phyloP scores from a whole-genome alignment of 2,113 vertebrate genomes.

The Pelmatolapia mariae region DNA sequence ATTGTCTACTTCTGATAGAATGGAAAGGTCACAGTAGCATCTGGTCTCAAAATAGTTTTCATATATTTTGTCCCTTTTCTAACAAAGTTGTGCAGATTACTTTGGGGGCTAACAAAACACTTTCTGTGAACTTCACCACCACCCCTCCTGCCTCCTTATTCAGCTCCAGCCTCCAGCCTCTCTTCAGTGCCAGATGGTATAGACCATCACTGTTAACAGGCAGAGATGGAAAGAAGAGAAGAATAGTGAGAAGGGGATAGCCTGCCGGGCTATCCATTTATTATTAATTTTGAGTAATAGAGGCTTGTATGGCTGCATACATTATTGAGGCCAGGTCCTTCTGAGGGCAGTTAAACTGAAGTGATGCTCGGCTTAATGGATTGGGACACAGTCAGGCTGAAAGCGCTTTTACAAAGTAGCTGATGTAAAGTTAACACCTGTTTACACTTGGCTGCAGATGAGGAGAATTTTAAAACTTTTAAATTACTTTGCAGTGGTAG shows the following conservation, averaged over 20 bases:
- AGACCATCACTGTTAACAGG: slow-evolving; percentile 36
- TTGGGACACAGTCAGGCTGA: slow-evolving; percentile 25
- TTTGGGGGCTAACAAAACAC: not conserved
- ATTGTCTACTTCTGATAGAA: slow-evolving; percentile 12
- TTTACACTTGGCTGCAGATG: not conserved
- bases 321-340: slow-evolving; percentile 58
- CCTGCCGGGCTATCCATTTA: slow-evolving; percentile 37
- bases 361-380: slow-evolving; percentile 55
- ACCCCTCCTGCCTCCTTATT: not conserved
- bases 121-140: slow-evolving; percentile 7
- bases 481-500: not conserved
- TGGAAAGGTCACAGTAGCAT: slow-evolving; percentile 29
- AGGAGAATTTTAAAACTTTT: not conserved
- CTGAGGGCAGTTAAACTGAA: slow-evolving; percentile 55
- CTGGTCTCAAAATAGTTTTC: slow-evolving; percentile 11
- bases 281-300: slow-evolving; percentile 68
- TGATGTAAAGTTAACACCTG: slow-evolving; percentile 31
- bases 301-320: slow-evolving; percentile 54
- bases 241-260: slow-evolving; percentile 32
- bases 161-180: not conserved
- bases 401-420: slow-evolving; percentile 10
- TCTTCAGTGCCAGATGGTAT: slow-evolving; percentile 31
- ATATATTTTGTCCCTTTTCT: not conserved
- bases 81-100: not conserved
- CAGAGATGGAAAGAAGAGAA: slow-evolving; percentile 23